phyloP scores from a whole-genome alignment of 2,797 vertebrate genomes.

The Pteronotus mesoamericanus region DNA sequence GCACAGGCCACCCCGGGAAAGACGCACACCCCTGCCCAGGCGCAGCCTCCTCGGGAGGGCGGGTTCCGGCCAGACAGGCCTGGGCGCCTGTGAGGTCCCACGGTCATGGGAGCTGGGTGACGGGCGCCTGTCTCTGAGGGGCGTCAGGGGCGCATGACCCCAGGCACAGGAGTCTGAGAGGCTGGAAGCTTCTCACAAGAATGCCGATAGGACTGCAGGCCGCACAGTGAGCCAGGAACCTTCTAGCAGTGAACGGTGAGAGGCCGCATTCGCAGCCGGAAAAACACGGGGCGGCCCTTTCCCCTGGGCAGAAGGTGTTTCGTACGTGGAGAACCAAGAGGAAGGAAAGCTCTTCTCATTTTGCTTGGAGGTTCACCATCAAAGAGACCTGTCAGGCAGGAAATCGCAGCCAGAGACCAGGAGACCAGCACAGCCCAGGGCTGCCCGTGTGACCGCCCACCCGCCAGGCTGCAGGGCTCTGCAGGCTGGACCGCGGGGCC shows the following conservation, averaged over 20 bases:
- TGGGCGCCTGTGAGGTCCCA: not conserved
- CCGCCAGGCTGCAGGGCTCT: not conserved
- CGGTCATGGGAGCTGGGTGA: not conserved
- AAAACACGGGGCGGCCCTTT: not conserved
- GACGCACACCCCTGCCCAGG: accelerated
- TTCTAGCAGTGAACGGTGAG: not conserved
- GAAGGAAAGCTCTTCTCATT: not conserved
- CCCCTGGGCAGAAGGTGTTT: not conserved
- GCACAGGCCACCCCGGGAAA: not conserved
- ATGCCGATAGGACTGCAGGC: not conserved
- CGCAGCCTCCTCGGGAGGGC: no score
- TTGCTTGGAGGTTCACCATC: not conserved
- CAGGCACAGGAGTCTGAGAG: not conserved
- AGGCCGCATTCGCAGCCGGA: not conserved
- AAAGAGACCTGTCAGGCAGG: not conserved
- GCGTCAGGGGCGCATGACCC: not conserved
- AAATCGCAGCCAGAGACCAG: not conserved
- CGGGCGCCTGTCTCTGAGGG: accelerated
- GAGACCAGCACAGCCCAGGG: not conserved
- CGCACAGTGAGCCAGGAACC: not conserved
- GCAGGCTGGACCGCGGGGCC: not conserved
- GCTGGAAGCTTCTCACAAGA: not conserved
- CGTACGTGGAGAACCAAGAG: not conserved
- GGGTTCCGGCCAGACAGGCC: not conserved
- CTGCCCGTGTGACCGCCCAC: accelerated